phyloP scores from a whole-genome alignment of 2,113 vertebrate genomes.

The Sula dactylatra region DNA sequence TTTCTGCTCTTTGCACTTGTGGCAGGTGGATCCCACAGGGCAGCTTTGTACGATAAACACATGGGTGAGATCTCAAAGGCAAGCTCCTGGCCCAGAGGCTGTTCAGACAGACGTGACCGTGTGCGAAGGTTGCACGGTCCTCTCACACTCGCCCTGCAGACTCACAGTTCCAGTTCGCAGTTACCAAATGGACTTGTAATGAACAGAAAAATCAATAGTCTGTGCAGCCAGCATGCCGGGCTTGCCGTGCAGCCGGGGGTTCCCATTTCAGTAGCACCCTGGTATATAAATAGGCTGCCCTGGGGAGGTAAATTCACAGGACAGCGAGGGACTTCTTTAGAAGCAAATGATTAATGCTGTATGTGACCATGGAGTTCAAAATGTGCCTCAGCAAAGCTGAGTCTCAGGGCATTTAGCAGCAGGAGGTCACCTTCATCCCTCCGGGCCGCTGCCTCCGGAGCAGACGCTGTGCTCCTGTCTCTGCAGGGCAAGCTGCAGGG shows the following conservation, averaged over 20 bases:
- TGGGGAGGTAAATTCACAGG: neutral
- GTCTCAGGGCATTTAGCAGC: fast-evolving
- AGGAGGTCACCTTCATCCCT: fast-evolving
- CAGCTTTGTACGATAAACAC: fast-evolving
- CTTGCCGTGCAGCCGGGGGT: fast-evolving
- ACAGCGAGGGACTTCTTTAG: fast-evolving
- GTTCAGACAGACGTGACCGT: fast-evolving
- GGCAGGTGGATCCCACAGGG: fast-evolving
- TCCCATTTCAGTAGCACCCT: neutral
- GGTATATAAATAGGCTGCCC: fast-evolving
- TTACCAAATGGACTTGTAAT: fast-evolving
- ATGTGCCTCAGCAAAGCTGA: neutral
- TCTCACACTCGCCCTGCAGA: neutral
- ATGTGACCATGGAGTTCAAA: neutral
- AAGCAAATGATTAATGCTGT: neutral
- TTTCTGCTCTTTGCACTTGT: fast-evolving
- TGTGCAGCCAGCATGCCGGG: fast-evolving
- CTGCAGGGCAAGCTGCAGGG: neutral
- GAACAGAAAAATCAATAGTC: neutral
- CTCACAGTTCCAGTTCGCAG: neutral
- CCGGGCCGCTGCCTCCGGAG: fast-evolving
- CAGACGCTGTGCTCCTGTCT: fast-evolving
- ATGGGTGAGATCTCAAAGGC: fast-evolving
- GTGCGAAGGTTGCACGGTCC: neutral
- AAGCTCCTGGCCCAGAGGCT: fast-evolving